Evolutionary conservation across 2,888 invertebrate species (phyloP), one percentile per base, ranked within the genome.

Genomic region (Ormyrus rosae): DNA sequence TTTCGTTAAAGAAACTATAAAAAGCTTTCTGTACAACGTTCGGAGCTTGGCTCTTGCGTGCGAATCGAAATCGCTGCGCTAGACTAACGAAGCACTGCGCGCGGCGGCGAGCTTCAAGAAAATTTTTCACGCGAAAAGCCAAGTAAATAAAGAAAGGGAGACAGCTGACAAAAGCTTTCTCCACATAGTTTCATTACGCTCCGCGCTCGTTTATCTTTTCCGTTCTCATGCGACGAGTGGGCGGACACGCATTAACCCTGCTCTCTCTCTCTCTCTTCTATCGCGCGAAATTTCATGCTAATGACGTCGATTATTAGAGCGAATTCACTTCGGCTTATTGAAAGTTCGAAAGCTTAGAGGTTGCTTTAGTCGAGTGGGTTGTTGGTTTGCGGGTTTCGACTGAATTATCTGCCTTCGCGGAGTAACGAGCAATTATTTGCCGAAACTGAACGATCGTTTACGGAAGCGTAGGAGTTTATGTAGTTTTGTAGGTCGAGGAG

Each of bases 221-320:
- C 77, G 77, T 50, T 69, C 64, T 55, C 58, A 11, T 6, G 65
- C 74, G 65, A 48, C 63, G 70, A 69, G 77, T 77, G 77, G 77
- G 77, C 77, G 77, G 70, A 77, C 70, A 77, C 76, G 73, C 55
- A 60, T 61, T 53, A 76, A 19, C 68, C 55, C 61, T 53, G 50
- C 45, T 55, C 61, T 64, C 63, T 51, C 51, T 56, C 56, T n/a
- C 55, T 34, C 34, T 34, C 34, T 34, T 50, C 34, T 53, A 34
- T 53, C 63, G 61, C 51, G 63, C 61, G 61, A 72, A 71, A 61
- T 63, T 71, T 63, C 61, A 72, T 53, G 51, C 13, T 72, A 72
- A 73, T 73, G 63, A 64, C 73, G 73, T 73, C 73, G 64, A 73
- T 72, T 72, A 72, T 72, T 53, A 63, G 50, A 60, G 7, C 8